Percentiles rank a stretch among this genome's conserved stretches.
These are phyloP conservation scores for Sitodiplosis mosellana DNA, from an alignment of 1,140 invertebrate genomes.

Conservation along the genomic window DNA sequence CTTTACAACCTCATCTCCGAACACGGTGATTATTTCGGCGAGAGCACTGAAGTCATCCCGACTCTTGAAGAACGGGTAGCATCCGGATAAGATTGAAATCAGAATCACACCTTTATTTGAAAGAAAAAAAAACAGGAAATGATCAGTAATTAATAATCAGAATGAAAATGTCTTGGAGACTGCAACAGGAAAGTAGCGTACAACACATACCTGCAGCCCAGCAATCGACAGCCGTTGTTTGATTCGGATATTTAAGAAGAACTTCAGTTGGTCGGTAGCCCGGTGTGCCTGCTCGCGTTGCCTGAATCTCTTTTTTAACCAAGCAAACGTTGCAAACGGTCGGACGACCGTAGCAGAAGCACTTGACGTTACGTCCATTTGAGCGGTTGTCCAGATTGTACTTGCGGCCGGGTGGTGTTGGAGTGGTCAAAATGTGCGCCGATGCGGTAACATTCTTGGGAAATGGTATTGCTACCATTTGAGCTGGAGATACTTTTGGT, in stretches of 20 bases:
- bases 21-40: slow-evolving; percentile 64
- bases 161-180: too few species aligned
- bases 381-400: neutral
- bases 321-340: slow-evolving; percentile 44
- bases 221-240: slow-evolving; percentile 68
- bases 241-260: slow-evolving; percentile 50
- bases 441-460: neutral
- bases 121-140: too few species aligned
- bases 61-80: slow-evolving; percentile 70
- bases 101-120: slow-evolving; percentile 53
- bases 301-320: slow-evolving; percentile 35
- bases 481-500: neutral
- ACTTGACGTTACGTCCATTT: slow-evolving; percentile 13
- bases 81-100: slow-evolving; percentile 53
- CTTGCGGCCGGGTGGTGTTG: neutral
- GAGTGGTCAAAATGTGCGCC: neutral
- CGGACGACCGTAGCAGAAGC: slow-evolving; percentile 42
- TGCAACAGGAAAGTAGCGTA: too few species aligned
- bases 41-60: slow-evolving; percentile 62
- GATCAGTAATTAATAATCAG: too few species aligned
- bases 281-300: slow-evolving; percentile 73
- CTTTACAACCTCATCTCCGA: slow-evolving; percentile 50
- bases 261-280: slow-evolving; percentile 78
- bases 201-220: slow-evolving; percentile 62
- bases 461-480: too few species aligned